phyloP scores from a whole-genome alignment of 2,113 vertebrate species.

The Proteles cristata region DNA sequence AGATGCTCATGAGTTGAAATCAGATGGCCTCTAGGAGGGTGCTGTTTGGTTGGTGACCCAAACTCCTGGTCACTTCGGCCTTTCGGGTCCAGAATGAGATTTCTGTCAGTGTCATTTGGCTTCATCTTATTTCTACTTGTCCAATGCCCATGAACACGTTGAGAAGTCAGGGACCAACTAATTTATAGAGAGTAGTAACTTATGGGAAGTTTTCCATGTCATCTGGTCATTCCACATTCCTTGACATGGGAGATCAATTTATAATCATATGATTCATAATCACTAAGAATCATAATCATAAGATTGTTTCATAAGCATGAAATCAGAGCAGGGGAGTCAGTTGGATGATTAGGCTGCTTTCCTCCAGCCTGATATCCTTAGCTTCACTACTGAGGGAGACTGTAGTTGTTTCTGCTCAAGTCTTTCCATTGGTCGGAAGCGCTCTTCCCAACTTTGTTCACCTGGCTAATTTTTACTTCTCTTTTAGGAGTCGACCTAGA shows the following conservation, averaged over 20 bases:
- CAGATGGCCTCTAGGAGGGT: neutral
- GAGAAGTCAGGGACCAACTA: neutral
- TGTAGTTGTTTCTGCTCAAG: neutral
- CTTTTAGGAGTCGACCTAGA: neutral
- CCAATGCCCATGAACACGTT: neutral
- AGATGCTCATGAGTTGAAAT: neutral
- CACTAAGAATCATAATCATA: neutral
- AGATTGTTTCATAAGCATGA: neutral
- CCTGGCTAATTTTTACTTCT: neutral
- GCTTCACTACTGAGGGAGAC: neutral
- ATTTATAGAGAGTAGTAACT: neutral
- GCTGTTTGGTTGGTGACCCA: neutral
- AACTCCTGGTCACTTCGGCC: neutral
- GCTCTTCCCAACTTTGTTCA: neutral
- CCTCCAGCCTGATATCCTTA: neutral
- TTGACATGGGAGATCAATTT: neutral
- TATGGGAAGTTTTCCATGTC: neutral
- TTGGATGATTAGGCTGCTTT: neutral
- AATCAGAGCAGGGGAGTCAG: neutral
- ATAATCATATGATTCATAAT: neutral
- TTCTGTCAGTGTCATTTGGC: neutral
- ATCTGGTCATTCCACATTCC: neutral
- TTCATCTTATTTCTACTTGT: neutral
- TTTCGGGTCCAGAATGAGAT: conserved; percentile 7
- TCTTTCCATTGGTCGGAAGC: neutral